These are phyloP conservation scores for Periplaneta americana DNA, from an alignment of 1,140 invertebrate species.

Conservation along the genomic window DNA sequence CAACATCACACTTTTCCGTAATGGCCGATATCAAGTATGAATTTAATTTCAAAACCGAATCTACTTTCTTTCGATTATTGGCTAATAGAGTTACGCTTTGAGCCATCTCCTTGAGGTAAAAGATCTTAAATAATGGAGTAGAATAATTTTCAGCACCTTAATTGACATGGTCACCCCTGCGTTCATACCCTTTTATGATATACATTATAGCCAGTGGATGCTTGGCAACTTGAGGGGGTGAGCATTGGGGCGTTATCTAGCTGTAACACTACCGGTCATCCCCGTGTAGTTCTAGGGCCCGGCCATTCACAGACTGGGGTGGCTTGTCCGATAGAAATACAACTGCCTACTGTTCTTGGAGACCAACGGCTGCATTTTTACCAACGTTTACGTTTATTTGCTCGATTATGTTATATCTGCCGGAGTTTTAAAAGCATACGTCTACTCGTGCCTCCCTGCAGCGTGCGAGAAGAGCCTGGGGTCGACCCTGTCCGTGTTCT, in stretches of 20 bases:
- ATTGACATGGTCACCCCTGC: neutral
- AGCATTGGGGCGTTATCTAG: neutral
- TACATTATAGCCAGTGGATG: neutral
- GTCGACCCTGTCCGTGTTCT: neutral
- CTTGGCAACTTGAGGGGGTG: neutral
- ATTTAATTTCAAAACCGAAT: no score
- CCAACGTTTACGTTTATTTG: no score
- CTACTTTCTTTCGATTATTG: no score
- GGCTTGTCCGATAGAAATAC: neutral
- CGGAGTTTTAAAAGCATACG: no score
- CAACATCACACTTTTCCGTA: no score
- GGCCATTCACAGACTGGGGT: neutral
- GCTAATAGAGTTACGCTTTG: no score
- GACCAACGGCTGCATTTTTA: neutral
- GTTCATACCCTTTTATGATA: neutral
- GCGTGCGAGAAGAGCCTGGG: neutral
- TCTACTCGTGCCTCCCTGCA: neutral
- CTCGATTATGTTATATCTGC: no score
- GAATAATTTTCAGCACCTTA: neutral
- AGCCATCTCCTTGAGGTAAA: no score
- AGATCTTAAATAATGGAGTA: neutral
- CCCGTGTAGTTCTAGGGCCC: neutral
- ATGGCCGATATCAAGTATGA: no score
- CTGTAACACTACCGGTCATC: neutral
- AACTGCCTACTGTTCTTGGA: neutral